Conservation (phyloP, 2,797 vertebrate genomes). For the Toxotes lorentzi region DNA sequence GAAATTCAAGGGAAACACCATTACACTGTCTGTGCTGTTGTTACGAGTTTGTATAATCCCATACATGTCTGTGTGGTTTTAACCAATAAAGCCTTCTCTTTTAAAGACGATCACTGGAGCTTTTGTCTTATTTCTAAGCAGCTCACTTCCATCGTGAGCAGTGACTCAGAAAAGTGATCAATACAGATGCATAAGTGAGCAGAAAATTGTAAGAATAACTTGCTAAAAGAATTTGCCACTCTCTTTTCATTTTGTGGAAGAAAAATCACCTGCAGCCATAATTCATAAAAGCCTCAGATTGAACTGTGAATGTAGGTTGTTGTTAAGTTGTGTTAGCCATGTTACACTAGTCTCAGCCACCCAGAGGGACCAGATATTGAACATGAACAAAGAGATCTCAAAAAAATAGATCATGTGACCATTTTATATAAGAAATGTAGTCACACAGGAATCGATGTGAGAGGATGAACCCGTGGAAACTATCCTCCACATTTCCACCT, state of each 20-base stretch:
- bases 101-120: background rate
- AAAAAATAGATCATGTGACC: background rate
- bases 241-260: background rate
- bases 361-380: background rate
- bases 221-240: background rate
- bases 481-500: background rate
- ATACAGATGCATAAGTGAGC: background rate
- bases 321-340: background rate
- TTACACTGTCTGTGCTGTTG: too few species aligned
- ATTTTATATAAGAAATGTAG: background rate
- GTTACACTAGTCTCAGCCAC: background rate
- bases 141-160: background rate
- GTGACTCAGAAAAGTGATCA: background rate
- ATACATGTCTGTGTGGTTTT: background rate
- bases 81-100: too few species aligned
- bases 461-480: fast-evolving
- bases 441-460: background rate
- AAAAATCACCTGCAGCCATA: background rate
- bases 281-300: slow-evolving; percentile 3
- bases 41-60: too few species aligned
- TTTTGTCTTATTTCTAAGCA: background rate
- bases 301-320: background rate
- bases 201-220: background rate
- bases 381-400: background rate
- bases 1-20: too few species aligned